Percentiles rank a stretch among this genome's conserved stretches.
Evolutionary conservation across 2,888 invertebrate species (phyloP).

Genomic region (Idaea aversata): DNA sequence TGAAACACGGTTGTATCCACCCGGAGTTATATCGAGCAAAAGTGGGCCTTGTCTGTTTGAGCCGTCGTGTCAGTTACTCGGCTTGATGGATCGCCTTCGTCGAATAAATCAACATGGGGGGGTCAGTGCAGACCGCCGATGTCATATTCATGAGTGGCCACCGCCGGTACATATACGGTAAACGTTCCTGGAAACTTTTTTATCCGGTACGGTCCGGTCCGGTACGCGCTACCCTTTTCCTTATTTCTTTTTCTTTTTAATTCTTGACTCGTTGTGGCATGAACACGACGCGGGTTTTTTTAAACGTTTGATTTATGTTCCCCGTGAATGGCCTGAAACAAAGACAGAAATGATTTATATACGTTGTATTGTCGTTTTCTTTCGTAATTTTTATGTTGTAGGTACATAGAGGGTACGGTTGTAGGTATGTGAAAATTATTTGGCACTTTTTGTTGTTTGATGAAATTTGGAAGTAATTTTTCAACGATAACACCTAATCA

Average conservation of each 20-base stretch:
- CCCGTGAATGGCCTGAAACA: slow-evolving; percentile 55
- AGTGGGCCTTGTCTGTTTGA: slow-evolving; percentile 42
- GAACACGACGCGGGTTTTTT: slow-evolving; percentile 35
- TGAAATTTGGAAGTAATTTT: neutral
- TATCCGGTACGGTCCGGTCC: slow-evolving; percentile 30
- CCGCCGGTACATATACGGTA: slow-evolving; percentile 32
- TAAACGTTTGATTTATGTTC: slow-evolving; percentile 52
- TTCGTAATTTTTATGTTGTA: slow-evolving; percentile 4
- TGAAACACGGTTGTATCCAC: slow-evolving; percentile 34
- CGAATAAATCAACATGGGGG: slow-evolving; percentile 64
- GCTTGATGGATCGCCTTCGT: slow-evolving; percentile 62
- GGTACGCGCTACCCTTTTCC: slow-evolving; percentile 39
- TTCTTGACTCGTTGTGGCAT: slow-evolving; percentile 43
- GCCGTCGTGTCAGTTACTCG: slow-evolving; percentile 28
- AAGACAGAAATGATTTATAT: slow-evolving; percentile 40
- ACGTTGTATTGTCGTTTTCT: slow-evolving; percentile 32
- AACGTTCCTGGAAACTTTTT: slow-evolving; percentile 46
- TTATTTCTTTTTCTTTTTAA: slow-evolving; percentile 48
- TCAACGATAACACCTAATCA: neutral
- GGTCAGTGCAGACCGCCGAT: slow-evolving; percentile 61
- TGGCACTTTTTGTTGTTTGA: neutral
- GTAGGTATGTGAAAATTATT: neutral
- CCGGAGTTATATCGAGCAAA: slow-evolving; percentile 38
- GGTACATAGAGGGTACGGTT: neutral
- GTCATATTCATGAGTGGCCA: slow-evolving; percentile 72